Conservation (phyloP, 2,113 vertebrate genomes). For the Pluvialis apricaria region DNA sequence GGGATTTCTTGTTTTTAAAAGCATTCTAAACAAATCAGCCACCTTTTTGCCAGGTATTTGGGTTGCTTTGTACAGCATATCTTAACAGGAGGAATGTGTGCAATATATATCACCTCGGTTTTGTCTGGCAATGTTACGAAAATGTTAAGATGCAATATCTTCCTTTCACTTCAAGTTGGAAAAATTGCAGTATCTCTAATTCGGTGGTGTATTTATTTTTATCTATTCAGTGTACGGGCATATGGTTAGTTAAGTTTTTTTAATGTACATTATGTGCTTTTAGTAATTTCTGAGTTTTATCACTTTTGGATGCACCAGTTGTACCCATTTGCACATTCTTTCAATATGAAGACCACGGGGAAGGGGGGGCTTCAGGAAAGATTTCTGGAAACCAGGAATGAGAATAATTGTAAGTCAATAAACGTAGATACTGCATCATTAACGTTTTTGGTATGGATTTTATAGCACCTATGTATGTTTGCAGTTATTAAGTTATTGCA, state of each 20-base stretch:
- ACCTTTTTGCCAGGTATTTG: slow-evolving; percentile 43
- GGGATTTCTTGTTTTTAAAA: neutral
- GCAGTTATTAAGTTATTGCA: slow-evolving; percentile 82
- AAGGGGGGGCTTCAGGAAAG: neutral
- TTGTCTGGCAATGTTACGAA: slow-evolving; percentile 54
- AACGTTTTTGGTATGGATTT: slow-evolving; percentile 72
- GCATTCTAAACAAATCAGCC: neutral
- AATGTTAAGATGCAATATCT: slow-evolving; percentile 74
- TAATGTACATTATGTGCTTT: slow-evolving; percentile 28
- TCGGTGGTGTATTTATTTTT: slow-evolving; percentile 63
- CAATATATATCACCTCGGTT: slow-evolving; percentile 69
- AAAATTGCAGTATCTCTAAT: slow-evolving; percentile 53
- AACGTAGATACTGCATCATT: slow-evolving; percentile 66
- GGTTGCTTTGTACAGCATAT: slow-evolving; percentile 56
- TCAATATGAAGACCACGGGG: neutral
- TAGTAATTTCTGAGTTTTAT: slow-evolving; percentile 48
- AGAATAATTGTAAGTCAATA: slow-evolving; percentile 33
- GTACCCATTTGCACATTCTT: slow-evolving; percentile 37
- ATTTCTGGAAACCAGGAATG: slow-evolving; percentile 18
- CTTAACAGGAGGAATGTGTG: slow-evolving; percentile 68
- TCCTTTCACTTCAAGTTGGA: slow-evolving; percentile 48
- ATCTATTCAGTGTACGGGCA: slow-evolving; percentile 38
- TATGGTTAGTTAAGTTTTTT: slow-evolving; percentile 26
- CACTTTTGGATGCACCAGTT: slow-evolving; percentile 39
- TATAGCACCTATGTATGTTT: slow-evolving; percentile 79